A percentile compares a stretch with the other conserved stretches of the same genome.
phyloP scores from a whole-genome alignment of 1,140 invertebrate species.

The Pseudomyrmex sp. region DNA sequence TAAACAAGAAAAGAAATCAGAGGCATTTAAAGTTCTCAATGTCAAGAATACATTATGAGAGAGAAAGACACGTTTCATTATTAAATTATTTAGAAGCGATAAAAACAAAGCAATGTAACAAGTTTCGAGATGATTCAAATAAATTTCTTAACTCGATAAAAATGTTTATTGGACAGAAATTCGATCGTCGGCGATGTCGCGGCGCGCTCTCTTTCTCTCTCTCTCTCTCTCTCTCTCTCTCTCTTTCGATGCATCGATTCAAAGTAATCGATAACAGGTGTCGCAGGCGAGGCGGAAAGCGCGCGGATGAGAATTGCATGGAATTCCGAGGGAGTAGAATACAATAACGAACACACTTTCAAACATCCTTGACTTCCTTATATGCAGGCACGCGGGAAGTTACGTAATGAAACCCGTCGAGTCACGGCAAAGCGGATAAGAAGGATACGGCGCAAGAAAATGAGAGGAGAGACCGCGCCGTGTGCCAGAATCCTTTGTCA shows the following conservation, averaged over 20 bases:
- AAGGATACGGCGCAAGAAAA: conserved; percentile 44
- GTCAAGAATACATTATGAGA: no score
- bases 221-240: no score
- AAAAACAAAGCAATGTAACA: not conserved
- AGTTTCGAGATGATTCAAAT: no score
- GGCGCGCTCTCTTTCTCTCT: no score
- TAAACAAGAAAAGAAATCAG: not conserved
- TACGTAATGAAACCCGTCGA: conserved; percentile 70
- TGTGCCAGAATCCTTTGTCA: conserved; percentile 38
- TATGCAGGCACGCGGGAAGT: conserved; percentile 74
- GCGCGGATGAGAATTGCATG: conserved; percentile 55
- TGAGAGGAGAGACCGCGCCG: conserved; percentile 39
- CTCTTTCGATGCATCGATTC: conserved; percentile 13
- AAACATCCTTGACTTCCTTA: conserved; percentile 76
- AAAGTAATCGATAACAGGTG: conserved; percentile 49
- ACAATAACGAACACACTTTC: conserved; percentile 72
- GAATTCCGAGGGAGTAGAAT: conserved; percentile 72
- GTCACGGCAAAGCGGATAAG: conserved; percentile 65
- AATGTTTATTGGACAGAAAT: conserved; percentile 7
- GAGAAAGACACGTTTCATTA: no score
- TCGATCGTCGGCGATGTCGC: not conserved
- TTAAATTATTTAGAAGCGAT: not conserved
- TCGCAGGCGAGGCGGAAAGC: conserved; percentile 38
- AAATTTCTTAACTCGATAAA: not conserved
- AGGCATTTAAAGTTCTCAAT: not conserved